phyloP scores from a whole-genome alignment of 2,797 vertebrate genomes.

The Eulemur rubriventer region DNA sequence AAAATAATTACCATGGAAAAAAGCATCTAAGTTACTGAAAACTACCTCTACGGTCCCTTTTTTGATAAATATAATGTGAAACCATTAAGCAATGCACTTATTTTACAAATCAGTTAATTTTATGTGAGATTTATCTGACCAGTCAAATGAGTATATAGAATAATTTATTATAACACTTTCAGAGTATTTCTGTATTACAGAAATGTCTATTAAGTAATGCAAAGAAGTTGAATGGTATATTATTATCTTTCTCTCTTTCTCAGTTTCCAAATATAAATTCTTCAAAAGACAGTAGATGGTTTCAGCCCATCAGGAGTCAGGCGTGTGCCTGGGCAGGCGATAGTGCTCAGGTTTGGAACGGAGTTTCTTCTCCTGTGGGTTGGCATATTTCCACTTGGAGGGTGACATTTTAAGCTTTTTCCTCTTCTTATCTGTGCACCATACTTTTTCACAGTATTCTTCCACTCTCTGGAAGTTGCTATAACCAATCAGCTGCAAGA shows the following conservation, averaged over 20 bases:
- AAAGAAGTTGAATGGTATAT: slow-evolving; percentile 57
- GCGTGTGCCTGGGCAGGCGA: slow-evolving; percentile 91
- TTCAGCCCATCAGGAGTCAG: slow-evolving; percentile 86
- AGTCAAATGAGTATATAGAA: slow-evolving; percentile 73
- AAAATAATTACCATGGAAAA: slow-evolving; percentile 48
- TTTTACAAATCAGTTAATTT: slow-evolving; percentile 62
- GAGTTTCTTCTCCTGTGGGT: slow-evolving; percentile 88
- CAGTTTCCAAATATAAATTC: slow-evolving; percentile 69
- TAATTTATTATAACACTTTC: slow-evolving; percentile 80
- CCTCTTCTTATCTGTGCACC: slow-evolving; percentile 95
- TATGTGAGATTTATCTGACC: slow-evolving; percentile 68
- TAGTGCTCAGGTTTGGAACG: slow-evolving; percentile 89
- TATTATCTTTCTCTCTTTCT: not conserved
- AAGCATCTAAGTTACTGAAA: slow-evolving; percentile 47
- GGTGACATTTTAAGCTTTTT: slow-evolving; percentile 92
- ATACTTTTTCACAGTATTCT: slow-evolving; percentile 98
- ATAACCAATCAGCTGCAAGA: slow-evolving; percentile 96
- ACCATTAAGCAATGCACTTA: slow-evolving; percentile 43
- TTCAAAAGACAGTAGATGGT: not conserved
- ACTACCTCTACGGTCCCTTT: not conserved
- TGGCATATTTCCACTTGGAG: slow-evolving; percentile 91
- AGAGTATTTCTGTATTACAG: slow-evolving; percentile 80
- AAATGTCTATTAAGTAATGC: slow-evolving; percentile 70
- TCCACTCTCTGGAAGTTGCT: slow-evolving; percentile 96
- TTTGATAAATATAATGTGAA: slow-evolving; percentile 69